phyloP scores from a whole-genome alignment of 2,888 invertebrate genomes.

The Nezara viridula region DNA sequence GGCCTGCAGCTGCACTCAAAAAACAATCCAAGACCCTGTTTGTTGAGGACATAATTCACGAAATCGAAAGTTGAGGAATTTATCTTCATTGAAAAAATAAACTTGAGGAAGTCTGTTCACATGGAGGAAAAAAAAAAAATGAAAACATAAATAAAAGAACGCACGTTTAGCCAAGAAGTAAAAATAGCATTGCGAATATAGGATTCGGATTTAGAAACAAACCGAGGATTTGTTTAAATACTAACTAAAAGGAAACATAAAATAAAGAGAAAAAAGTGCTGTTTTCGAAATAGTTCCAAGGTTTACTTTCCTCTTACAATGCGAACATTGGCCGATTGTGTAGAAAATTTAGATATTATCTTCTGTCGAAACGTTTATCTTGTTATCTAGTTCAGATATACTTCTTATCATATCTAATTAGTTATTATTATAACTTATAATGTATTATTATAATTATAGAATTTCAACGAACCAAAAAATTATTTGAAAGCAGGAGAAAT shows the following conservation, averaged over 20 bases:
- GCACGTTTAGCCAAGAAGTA: background rate
- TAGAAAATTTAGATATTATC: background rate
- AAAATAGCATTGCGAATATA: conserved; percentile 21
- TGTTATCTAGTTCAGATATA: background rate
- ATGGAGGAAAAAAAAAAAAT: background rate
- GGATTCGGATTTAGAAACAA: conserved; percentile 28
- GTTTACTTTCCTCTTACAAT: background rate
- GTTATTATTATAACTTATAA: too few species aligned
- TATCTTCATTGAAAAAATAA: background rate
- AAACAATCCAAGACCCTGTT: background rate
- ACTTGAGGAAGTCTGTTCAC: background rate
- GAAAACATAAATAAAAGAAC: background rate
- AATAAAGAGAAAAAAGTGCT: conserved; percentile 32
- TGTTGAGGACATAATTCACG: background rate
- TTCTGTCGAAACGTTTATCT: background rate
- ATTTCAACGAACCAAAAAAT: too few species aligned
- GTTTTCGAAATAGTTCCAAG: conserved; percentile 1
- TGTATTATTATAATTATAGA: too few species aligned
- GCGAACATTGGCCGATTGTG: background rate
- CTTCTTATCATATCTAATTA: background rate
- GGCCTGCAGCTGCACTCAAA: background rate
- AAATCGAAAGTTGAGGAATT: background rate
- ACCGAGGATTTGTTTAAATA: conserved; percentile 13
- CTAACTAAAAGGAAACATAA: conserved; percentile 15
- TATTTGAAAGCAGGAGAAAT: too few species aligned